These are phyloP conservation scores for Leptopilina drosophilae DNA, from an alignment of 2,888 invertebrate species.

Conservation along the genomic window DNA sequence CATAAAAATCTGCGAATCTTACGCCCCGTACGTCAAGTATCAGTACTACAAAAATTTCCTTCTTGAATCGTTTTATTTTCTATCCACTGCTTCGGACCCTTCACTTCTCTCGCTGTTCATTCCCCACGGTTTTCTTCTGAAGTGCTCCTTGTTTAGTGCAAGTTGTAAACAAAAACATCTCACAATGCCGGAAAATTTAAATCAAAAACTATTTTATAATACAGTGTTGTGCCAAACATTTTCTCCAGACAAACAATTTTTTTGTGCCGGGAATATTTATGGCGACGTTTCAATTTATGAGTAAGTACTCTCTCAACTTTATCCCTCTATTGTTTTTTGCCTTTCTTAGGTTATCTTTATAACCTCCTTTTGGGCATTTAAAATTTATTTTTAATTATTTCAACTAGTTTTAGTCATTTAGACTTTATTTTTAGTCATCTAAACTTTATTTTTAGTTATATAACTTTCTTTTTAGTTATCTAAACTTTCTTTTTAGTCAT, in stretches of 20 bases:
- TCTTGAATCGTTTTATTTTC: too few species aligned
- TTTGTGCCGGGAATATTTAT: constrained; percentile 90
- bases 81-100: too few species aligned
- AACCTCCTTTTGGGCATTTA: not conserved
- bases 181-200: constrained; percentile 62
- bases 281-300: constrained; percentile 90
- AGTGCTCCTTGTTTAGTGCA: too few species aligned
- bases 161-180: constrained; percentile 3
- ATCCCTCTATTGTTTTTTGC: too few species aligned
- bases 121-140: too few species aligned
- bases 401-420: not conserved
- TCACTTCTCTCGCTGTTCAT: too few species aligned
- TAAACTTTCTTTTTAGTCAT: not conserved
- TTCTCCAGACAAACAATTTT: constrained; percentile 90
- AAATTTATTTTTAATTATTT: constrained; percentile 5
- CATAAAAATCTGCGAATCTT: too few species aligned
- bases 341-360: constrained; percentile 38
- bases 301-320: constrained; percentile 79
- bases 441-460: not conserved
- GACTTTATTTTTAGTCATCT: constrained; percentile 4
- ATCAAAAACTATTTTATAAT: constrained; percentile 84
- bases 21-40: too few species aligned
- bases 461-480: not conserved
- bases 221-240: constrained; percentile 89
- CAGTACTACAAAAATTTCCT: too few species aligned